phyloP scores from a whole-genome alignment of 2,797 vertebrate species.

The Sebastiscus albofasciatus region DNA sequence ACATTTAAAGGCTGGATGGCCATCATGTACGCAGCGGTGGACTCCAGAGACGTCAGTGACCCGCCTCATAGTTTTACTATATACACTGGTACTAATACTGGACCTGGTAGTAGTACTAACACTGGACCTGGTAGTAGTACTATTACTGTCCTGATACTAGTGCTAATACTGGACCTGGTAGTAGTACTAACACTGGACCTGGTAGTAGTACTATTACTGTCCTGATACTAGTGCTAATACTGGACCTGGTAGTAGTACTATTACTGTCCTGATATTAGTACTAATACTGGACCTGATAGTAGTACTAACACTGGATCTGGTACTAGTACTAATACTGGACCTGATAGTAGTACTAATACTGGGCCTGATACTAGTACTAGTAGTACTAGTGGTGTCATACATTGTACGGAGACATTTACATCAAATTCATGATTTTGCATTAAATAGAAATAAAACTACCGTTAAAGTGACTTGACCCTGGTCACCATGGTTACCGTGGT shows the following conservation, averaged over 20 bases:
- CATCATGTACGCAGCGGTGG: conserved; percentile 83
- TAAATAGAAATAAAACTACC: background rate
- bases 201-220: background rate
- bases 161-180: background rate
- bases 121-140: background rate
- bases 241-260: background rate
- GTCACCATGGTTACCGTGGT: conserved; percentile 9
- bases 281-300: background rate
- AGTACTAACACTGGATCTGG: background rate
- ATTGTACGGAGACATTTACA: background rate
- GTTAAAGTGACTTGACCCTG: background rate
- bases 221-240: background rate
- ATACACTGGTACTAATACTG: background rate
- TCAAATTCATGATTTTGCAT: background rate
- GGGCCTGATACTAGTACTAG: background rate
- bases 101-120: background rate
- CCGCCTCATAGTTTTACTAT: no score
- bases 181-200: background rate
- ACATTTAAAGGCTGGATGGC: conserved; percentile 87
- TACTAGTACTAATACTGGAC: background rate
- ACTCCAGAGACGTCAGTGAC: conserved; percentile 75
- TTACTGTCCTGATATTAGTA: background rate
- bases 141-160: background rate
- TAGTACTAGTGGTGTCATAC: background rate
- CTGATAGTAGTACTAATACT: background rate